phyloP scores from a whole-genome alignment of 2,888 invertebrate genomes.

The Glomeris marginata region DNA sequence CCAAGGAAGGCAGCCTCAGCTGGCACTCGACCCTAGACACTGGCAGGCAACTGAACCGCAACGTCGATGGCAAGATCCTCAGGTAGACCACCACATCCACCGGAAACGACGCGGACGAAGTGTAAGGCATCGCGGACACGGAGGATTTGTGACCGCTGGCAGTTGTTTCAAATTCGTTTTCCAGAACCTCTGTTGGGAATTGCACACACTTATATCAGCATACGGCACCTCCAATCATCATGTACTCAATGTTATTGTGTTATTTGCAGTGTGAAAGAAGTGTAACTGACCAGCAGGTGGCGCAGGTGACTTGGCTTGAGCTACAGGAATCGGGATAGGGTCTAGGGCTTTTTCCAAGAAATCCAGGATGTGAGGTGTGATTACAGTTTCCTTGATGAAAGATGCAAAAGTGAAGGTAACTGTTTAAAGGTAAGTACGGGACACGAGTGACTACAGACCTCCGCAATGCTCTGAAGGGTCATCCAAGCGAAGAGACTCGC shows the following conservation, averaged over 20 bases:
- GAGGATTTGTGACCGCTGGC: constrained; percentile 8
- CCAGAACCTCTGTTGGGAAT: too few relatives aligned
- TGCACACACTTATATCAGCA: too few relatives aligned
- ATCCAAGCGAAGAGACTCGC: constrained; percentile 88
- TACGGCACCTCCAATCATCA: too few relatives aligned
- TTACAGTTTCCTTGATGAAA: constrained; percentile 63
- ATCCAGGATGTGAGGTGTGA: constrained; percentile 91
- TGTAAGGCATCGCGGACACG: constrained; percentile 29
- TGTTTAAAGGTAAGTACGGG: neutral
- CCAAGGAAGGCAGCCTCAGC: constrained; percentile 87
- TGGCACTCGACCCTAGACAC: constrained; percentile 91
- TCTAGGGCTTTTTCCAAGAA: constrained; percentile 94
- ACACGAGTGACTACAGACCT: constrained; percentile 31
- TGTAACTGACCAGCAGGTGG: constrained; percentile 2
- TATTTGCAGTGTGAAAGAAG: too few relatives aligned
- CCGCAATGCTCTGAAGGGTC: constrained; percentile 91
- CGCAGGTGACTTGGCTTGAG: constrained; percentile 17
- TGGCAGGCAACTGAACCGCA: constrained; percentile 89
- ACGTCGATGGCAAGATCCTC: constrained; percentile 93
- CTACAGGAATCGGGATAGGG: constrained; percentile 57
- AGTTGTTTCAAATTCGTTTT: too few relatives aligned
- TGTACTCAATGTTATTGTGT: too few relatives aligned
- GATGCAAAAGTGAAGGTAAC: neutral
- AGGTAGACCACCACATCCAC: constrained; percentile 98
- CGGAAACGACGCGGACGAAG: constrained; percentile 91